These are phyloP conservation scores for Melinaea menophilus DNA, from an alignment of 2,888 invertebrate species.

Conservation along the genomic window DNA sequence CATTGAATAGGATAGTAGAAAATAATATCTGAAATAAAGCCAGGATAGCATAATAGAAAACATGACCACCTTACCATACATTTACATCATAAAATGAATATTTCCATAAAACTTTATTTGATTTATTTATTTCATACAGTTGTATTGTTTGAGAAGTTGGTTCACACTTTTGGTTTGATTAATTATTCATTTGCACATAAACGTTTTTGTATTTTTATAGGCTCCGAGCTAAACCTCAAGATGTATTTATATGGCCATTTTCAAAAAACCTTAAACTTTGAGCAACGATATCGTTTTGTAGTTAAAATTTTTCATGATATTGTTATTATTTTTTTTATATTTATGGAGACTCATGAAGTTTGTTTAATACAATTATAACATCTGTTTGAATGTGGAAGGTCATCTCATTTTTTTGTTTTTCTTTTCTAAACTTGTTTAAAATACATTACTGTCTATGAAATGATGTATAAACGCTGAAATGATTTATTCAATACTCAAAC, in stretches of 20 bases:
- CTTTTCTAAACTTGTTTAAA: too few relatives aligned
- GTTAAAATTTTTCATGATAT: too few relatives aligned
- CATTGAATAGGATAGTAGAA: too few relatives aligned
- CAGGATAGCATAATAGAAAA: neutral
- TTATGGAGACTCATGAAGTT: too few relatives aligned
- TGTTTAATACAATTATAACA: too few relatives aligned
- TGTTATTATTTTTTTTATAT: too few relatives aligned
- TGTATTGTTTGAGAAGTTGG: constrained; percentile 32
- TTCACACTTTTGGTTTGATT: constrained; percentile 24
- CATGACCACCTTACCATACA: constrained; percentile 11
- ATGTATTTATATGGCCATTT: constrained; percentile 27
- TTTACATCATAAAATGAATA: constrained; percentile 10
- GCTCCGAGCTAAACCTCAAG: constrained; percentile 19
- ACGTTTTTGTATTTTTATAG: constrained; percentile 34
- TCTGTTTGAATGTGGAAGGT: neutral
- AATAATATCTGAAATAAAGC: too few relatives aligned
- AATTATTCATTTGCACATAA: constrained; percentile 34
- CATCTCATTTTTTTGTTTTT: neutral
- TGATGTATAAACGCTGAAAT: too few relatives aligned
- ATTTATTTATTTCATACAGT: constrained; percentile 32
- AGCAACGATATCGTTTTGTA: too few relatives aligned
- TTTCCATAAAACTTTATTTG: constrained; percentile 24
- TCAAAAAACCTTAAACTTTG: constrained; percentile 10
- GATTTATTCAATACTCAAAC: neutral
- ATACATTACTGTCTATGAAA: too few relatives aligned